Evolutionary conservation across 2,113 vertebrate species (phyloP).

Genomic region (Corythoichthys intestinalis): DNA sequence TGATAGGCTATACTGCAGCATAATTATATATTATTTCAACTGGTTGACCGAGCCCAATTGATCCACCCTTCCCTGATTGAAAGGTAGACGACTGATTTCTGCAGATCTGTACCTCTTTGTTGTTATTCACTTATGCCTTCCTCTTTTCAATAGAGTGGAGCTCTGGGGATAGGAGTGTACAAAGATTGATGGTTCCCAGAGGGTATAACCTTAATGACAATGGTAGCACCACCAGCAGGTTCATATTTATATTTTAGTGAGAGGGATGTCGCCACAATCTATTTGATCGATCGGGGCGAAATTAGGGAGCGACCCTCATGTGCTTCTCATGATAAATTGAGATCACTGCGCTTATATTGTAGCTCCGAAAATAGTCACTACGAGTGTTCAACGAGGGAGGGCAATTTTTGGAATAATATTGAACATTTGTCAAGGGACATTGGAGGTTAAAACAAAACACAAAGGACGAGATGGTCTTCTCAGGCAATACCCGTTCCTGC

Average conservation of each 20-base stretch:
- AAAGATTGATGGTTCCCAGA: constrained; percentile 5
- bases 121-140: not conserved
- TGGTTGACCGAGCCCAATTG: not conserved
- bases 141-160: constrained; percentile 1
- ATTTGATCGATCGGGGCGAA: not conserved
- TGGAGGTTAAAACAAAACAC: not conserved
- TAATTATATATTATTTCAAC: constrained; percentile 3
- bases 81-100: not conserved
- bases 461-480: not conserved
- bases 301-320: not conserved
- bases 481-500: not conserved
- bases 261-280: constrained; percentile 10
- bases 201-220: constrained; percentile 8
- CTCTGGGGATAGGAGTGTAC: not conserved
- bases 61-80: constrained; percentile 10
- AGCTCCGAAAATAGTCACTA: not conserved
- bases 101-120: not conserved
- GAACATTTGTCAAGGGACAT: not conserved
- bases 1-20: not conserved
- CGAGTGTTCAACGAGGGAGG: not conserved
- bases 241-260: not conserved
- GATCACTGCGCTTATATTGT: not conserved
- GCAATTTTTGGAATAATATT: not conserved
- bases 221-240: constrained; percentile 1
- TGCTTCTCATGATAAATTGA: not conserved